A percentile compares a stretch with the other conserved stretches of the same genome.
Conservation (phyloP, 2,113 vertebrate species). For the Thryonomys swinderianus region DNA sequence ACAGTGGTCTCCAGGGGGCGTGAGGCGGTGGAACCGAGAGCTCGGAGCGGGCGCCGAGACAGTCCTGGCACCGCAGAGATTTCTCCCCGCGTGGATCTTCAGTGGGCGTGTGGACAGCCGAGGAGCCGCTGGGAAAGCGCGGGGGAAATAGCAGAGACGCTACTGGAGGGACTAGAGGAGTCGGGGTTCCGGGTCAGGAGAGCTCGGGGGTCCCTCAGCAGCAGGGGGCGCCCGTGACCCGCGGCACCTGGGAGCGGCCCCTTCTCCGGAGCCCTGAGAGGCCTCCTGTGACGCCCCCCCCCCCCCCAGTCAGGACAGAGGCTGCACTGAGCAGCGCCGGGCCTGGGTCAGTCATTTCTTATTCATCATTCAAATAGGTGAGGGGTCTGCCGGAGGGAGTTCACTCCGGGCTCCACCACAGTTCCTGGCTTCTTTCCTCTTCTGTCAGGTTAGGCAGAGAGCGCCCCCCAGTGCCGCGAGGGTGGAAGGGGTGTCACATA, state of each 20-base stretch:
- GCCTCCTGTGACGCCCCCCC: neutral
- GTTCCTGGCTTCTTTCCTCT: neutral
- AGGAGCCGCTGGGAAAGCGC: neutral
- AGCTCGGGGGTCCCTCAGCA: rapidly evolving
- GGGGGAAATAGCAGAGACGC: rapidly evolving
- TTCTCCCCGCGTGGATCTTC: rapidly evolving
- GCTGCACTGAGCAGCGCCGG: rapidly evolving
- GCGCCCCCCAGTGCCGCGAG: rapidly evolving
- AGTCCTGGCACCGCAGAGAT: neutral
- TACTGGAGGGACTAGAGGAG: rapidly evolving
- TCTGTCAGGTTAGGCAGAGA: too few species aligned
- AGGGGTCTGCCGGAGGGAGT: neutral
- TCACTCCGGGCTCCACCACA: too few species aligned
- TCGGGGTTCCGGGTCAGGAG: rapidly evolving
- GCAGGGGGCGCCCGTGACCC: rapidly evolving
- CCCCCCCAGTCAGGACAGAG: neutral
- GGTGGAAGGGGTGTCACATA: rapidly evolving
- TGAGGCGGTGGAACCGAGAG: neutral
- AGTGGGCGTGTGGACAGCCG: rapidly evolving
- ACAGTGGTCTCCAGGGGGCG: neutral
- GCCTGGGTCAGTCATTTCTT: too few species aligned
- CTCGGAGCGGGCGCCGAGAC: neutral
- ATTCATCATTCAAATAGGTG: too few species aligned
- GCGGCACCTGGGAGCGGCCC: rapidly evolving
- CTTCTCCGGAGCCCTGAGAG: neutral